Evolutionary conservation across 2,888 invertebrate genomes (phyloP).

Genomic region (Tigriopus californicus): DNA sequence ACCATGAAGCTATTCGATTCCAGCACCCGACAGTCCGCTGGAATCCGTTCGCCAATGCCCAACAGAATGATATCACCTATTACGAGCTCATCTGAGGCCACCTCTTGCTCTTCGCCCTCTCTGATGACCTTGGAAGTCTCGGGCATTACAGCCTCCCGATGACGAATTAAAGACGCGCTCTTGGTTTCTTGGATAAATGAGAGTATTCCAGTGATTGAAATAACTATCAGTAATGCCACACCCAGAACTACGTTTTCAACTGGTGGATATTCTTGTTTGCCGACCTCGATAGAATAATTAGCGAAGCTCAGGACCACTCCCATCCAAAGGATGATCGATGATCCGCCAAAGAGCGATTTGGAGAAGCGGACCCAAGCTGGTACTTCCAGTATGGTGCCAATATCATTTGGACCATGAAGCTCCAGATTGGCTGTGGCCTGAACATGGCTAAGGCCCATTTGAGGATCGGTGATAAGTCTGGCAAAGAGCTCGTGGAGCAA

Average conservation of each 20-base stretch:
- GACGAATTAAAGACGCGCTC: neutral
- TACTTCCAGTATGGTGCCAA: neutral
- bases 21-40: conserved; percentile 11
- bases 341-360: conserved; percentile 12
- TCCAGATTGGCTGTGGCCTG: conserved; percentile 1
- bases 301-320: conserved; percentile 10
- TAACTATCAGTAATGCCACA: neutral
- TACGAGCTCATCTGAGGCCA: conserved; percentile 6
- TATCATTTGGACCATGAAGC: conserved; percentile 3
- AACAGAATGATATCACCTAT: conserved; percentile 1
- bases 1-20: conserved; percentile 12
- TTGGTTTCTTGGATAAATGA: conserved; percentile 1
- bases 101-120: neutral
- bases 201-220: neutral
- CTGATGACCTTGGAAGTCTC: neutral
- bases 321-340: conserved; percentile 3
- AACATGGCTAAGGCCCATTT: neutral
- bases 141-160: neutral
- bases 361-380: conserved; percentile 12
- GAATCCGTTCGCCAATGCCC: conserved; percentile 2
- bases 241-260: neutral
- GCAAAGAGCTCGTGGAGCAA: neutral
- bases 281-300: conserved; percentile 7
- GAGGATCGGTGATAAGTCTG: neutral
- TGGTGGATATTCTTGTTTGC: conserved; percentile 10